Conservation (phyloP, 30 jellyfish, hydroid and myxozoan genomes). For the Hydra vulgaris region DNA sequence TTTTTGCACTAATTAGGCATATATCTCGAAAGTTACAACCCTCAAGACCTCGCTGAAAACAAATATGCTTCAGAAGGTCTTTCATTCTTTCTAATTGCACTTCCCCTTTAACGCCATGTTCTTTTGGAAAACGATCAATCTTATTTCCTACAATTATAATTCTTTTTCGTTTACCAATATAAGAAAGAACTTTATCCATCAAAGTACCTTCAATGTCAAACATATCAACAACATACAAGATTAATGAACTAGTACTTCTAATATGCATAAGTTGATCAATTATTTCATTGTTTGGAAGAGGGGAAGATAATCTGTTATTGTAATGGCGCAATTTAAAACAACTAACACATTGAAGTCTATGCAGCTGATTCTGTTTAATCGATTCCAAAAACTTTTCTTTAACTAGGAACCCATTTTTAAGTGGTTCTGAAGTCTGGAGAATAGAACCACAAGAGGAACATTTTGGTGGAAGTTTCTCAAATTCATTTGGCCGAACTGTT, state of each 20-base stretch:
- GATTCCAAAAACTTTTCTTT: conserved; percentile 36
- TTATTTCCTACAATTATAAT: conserved; percentile 72
- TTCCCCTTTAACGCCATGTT: conserved; percentile 32
- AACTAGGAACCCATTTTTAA: conserved; percentile 35
- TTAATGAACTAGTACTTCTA: conserved; percentile 36
- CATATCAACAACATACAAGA: conserved; percentile 69
- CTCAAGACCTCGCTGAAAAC: conserved; percentile 42
- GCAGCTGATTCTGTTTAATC: conserved; percentile 8
- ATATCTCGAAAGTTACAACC: conserved; percentile 43
- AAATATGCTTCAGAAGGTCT: conserved; percentile 22
- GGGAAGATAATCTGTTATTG: conserved; percentile 9
- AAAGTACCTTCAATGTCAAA: conserved; percentile 58
- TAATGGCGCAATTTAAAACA: conserved; percentile 41
- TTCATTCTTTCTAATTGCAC: conserved; percentile 39
- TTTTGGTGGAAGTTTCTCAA: conserved; percentile 48
- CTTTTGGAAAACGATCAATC: conserved; percentile 63
- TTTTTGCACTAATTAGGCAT: conserved; percentile 67
- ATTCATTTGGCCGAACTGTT: conserved; percentile 36
- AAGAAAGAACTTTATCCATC: conserved; percentile 28
- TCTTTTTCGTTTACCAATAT: conserved; percentile 49
- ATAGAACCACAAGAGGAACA: conserved; percentile 70
- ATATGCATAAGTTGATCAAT: conserved; percentile 40
- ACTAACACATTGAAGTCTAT: conserved; percentile 36
- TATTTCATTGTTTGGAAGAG: conserved; percentile 28
- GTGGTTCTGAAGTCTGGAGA: conserved; percentile 45